These are phyloP conservation scores for Zonitis immaculata DNA, from an alignment of 2,888 invertebrate genomes.

Conservation along the genomic window DNA sequence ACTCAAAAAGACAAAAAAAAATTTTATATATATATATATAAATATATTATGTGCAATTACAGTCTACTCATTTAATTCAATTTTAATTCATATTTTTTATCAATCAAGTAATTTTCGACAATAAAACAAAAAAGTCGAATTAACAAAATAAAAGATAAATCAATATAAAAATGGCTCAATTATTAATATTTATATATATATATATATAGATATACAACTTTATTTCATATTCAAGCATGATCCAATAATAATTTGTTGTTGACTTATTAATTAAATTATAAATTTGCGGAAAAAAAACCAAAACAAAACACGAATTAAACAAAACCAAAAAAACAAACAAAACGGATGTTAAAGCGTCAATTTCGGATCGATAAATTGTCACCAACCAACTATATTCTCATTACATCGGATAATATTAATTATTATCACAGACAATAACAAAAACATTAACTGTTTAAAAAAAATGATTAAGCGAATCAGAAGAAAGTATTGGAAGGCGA, in stretches of 20 bases:
- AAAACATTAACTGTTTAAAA: no score
- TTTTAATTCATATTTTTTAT: background rate
- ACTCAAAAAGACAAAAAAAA: constrained; percentile 11
- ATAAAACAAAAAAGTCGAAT: background rate
- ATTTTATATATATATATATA: no score
- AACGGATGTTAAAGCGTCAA: no score
- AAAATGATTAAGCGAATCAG: no score
- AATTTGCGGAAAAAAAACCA: constrained; percentile 1
- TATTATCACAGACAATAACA: background rate
- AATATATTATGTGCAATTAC: constrained; percentile 19
- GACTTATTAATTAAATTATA: no score
- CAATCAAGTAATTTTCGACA: background rate
- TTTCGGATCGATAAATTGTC: no score
- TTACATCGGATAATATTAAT: background rate
- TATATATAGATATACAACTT: no score
- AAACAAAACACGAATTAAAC: constrained; percentile 11
- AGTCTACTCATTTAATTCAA: background rate
- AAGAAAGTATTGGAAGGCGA: constrained; percentile 7
- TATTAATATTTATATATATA: no score
- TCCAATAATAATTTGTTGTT: no score
- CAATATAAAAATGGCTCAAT: constrained; percentile 12
- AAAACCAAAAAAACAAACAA: no score
- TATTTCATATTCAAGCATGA: no score
- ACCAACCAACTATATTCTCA: constrained; percentile 1
- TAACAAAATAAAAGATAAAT: constrained; percentile 13